phyloP scores from a whole-genome alignment of 2,888 invertebrate species.

The Julus scandinavius region DNA sequence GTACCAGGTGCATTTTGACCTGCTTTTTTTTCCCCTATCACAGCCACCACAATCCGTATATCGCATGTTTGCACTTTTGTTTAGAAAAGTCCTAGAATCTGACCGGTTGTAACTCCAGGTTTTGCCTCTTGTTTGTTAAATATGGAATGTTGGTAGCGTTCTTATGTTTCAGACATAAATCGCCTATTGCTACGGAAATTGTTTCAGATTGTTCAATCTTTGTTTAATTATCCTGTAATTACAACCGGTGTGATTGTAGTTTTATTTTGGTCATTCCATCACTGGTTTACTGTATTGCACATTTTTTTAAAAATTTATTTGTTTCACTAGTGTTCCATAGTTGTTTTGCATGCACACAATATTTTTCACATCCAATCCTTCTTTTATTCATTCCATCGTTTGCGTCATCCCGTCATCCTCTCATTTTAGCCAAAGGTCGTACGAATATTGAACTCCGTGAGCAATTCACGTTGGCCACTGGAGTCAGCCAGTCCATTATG shows the following conservation, averaged over 20 bases:
- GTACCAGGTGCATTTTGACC: neutral
- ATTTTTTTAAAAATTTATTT: slow-evolving; percentile 59
- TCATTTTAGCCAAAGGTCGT: slow-evolving; percentile 91
- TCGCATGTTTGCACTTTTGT: slow-evolving; percentile 19
- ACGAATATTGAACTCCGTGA: slow-evolving; percentile 99
- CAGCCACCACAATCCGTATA: neutral
- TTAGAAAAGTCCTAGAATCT: neutral
- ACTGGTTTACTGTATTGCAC: slow-evolving; percentile 16
- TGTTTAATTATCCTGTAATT: neutral
- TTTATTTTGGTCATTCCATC: slow-evolving; percentile 27
- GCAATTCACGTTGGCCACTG: slow-evolving; percentile 98
- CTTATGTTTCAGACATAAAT: neutral
- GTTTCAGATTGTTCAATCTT: too few species aligned
- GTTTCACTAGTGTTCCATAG: slow-evolving; percentile 58
- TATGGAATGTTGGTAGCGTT: neutral
- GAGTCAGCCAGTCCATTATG: slow-evolving; percentile 98
- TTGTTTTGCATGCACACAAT: slow-evolving; percentile 58
- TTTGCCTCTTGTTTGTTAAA: neutral
- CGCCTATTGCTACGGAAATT: neutral
- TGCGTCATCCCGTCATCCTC: slow-evolving; percentile 47
- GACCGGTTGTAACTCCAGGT: neutral
- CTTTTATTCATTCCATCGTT: slow-evolving; percentile 35
- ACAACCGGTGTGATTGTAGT: slow-evolving; percentile 4
- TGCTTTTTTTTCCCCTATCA: neutral
- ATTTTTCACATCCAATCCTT: slow-evolving; percentile 58